phyloP scores from a whole-genome alignment of 2,797 vertebrate genomes.

The Halcyon leucocephala region DNA sequence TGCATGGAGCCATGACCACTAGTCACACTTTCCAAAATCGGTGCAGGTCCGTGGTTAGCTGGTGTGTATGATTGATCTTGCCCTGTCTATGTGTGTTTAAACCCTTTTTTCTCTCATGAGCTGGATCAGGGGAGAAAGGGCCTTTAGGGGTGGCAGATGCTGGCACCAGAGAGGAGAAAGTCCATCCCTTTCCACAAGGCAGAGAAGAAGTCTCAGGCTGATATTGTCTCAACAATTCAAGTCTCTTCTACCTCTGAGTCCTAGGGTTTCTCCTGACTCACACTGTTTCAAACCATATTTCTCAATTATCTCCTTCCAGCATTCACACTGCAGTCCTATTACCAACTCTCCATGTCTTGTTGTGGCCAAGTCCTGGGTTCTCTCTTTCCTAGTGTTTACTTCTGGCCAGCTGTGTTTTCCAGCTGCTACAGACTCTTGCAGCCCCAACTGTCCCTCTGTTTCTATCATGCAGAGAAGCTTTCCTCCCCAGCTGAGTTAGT shows the following conservation, averaged over 20 bases:
- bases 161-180: not conserved
- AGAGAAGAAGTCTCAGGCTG: not conserved
- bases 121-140: not conserved
- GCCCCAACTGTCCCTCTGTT: not conserved
- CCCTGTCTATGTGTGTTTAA: not conserved
- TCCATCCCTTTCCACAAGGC: not conserved
- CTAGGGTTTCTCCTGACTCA: not conserved
- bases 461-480: not conserved
- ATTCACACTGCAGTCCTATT: not conserved
- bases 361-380: not conserved
- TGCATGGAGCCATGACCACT: fast-evolving
- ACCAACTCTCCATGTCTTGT: not conserved
- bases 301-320: not conserved
- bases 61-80: not conserved
- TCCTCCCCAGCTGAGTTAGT: not conserved
- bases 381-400: not conserved
- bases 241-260: not conserved
- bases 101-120: not conserved
- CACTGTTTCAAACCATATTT: not conserved
- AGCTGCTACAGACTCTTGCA: not conserved
- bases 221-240: not conserved
- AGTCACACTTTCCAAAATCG: not conserved
- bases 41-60: not conserved
- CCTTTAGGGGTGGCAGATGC: not conserved
- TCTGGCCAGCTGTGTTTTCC: not conserved